Base-by-base conservation (phyloP, 2,888 invertebrate species). In the Pollenia amentaria region DNA sequence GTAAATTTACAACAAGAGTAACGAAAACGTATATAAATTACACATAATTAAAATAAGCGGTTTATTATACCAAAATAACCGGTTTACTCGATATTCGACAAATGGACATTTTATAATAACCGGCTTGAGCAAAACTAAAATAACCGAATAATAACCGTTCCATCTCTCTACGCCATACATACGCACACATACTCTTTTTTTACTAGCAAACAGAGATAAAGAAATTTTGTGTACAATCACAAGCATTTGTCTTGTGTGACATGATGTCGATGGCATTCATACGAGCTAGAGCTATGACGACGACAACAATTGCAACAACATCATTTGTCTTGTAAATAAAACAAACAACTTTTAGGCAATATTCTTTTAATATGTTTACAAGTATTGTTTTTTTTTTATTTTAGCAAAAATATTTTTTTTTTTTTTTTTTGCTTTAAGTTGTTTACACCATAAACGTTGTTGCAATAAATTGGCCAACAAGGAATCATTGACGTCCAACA, bases 381-480 rank as follows among this genome's bases (percentile, higher is more conserved):
- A 12, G 53, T 55, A 55, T 48, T 16, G n/a, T 21, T 67, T 40
- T 51, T 12, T 42, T 29, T 69, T 14, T 42, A 38, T 65, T 8
- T 21, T 38, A 18, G 11, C 44, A 77, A 76, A 60, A 29, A 6
- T 4, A 6, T 29, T 29, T 29, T 29, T 4, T 29, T 29, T 29
- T 4, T 29, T 29, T 64, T 16, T 73, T 70, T 53, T n/a, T 53
- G 55, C 70, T 65, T 70, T 65, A 72, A 46, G 77, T 62, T 53
- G 64, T 73, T 78, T 48, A 79, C 73, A 75, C 57, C 21, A 75
- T 29, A 75, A 82, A 76, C 81, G 48, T 85, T 78, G 65, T 81
- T 78, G 40, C 60, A 46, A 51, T 75, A 75, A 86, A 86, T 83
- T 86, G 69, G 70, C 60, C 80, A 86, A 55, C 69, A 70, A 81